A percentile compares a stretch with the other conserved stretches of the same genome.
These are phyloP conservation scores for Hydroisotoma schaefferi DNA, from an alignment of 2,888 invertebrate genomes.

Conservation along the genomic window DNA sequence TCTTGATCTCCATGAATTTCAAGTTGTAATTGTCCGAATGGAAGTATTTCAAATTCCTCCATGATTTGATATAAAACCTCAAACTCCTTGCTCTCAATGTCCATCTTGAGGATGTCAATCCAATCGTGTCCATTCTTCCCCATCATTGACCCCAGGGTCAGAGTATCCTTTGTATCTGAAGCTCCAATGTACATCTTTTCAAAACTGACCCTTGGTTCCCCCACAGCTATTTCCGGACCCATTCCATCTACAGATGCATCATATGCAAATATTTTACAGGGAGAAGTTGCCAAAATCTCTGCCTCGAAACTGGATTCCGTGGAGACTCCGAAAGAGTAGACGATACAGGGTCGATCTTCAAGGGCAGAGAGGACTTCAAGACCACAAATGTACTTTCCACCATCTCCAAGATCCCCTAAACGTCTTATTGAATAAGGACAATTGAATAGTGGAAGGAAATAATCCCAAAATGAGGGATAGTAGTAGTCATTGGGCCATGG, in stretches of 20 bases:
- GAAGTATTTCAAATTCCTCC: constrained; percentile 18
- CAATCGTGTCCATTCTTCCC: constrained; percentile 23
- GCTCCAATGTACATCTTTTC: constrained; percentile 2
- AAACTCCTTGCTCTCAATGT: constrained; percentile 30
- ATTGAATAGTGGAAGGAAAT: constrained; percentile 25
- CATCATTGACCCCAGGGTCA: background rate
- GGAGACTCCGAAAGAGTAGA: constrained; percentile 33
- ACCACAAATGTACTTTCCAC: constrained; percentile 29
- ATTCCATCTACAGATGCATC: constrained; percentile 22
- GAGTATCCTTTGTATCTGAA: background rate
- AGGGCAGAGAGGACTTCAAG: constrained; percentile 19
- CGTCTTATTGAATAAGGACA: constrained; percentile 27
- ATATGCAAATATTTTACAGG: constrained; percentile 25
- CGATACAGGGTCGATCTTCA: constrained; percentile 22
- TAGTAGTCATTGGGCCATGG: too few species aligned
- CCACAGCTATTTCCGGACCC: constrained; percentile 13
- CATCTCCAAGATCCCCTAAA: constrained; percentile 25
- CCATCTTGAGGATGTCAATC: constrained; percentile 31
- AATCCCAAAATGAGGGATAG: too few species aligned
- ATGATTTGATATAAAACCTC: constrained; percentile 19
- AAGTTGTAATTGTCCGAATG: constrained; percentile 21
- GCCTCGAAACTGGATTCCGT: constrained; percentile 26
- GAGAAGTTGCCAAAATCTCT: constrained; percentile 20
- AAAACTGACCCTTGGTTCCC: constrained; percentile 16
- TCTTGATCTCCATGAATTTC: constrained; percentile 21